A percentile compares a stretch with the other conserved stretches of the same genome.
Evolutionary conservation across 2,797 vertebrate genomes (phyloP).

Genomic region (Eulemur albifrons): DNA sequence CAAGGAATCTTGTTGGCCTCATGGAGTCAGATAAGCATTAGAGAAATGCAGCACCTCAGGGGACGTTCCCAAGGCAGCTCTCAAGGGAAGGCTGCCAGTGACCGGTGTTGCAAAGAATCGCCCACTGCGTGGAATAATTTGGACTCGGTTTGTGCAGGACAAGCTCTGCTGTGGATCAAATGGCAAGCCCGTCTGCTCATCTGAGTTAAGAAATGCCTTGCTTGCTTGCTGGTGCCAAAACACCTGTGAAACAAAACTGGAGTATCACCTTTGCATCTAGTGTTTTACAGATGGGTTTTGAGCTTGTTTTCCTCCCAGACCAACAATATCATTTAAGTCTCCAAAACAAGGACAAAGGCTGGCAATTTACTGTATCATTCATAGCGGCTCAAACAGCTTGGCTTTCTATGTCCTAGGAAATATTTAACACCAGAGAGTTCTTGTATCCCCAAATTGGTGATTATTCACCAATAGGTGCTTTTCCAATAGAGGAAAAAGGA

Average conservation of each 20-base stretch:
- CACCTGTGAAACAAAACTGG: not conserved
- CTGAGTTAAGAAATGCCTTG: not conserved
- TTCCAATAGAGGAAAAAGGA: not conserved
- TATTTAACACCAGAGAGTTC: not conserved
- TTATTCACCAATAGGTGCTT: not conserved
- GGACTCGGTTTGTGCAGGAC: not conserved
- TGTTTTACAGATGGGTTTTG: not conserved
- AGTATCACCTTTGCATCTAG: not conserved
- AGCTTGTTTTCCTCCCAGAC: not conserved
- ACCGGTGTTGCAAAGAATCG: not conserved
- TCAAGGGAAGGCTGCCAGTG: not conserved
- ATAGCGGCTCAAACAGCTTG: not conserved
- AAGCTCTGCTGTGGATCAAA: not conserved
- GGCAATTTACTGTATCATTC: not conserved
- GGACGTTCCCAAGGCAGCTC: not conserved
- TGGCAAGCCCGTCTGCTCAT: not conserved
- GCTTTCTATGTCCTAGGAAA: not conserved
- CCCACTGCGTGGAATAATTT: not conserved
- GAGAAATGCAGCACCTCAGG: not conserved
- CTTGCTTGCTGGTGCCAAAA: not conserved
- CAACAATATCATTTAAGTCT: not conserved
- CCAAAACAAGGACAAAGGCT: not conserved
- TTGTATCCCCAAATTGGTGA: not conserved
- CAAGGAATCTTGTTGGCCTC: not conserved
- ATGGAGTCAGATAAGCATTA: not conserved